Evolutionary conservation across 1,140 invertebrate genomes (phyloP).

Genomic region (Neodiprion fabricii): DNA sequence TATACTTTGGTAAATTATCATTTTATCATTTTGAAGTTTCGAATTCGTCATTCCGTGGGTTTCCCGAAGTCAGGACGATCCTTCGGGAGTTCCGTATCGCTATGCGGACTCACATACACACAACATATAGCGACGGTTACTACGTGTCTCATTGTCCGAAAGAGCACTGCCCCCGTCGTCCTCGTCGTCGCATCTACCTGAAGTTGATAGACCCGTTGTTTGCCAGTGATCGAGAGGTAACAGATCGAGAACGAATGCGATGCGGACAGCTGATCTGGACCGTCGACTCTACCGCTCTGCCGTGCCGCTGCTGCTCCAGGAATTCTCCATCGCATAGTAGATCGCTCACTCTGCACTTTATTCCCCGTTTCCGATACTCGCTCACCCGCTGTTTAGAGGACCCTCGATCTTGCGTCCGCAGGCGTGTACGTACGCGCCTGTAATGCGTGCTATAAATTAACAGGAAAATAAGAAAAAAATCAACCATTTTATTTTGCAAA

Average conservation of each 20-base stretch:
- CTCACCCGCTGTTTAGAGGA: no score
- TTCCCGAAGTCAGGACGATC: neutral
- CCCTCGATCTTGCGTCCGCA: no score
- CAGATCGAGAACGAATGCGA: slow-evolving; percentile 4
- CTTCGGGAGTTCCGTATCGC: neutral
- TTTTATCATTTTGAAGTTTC: no score
- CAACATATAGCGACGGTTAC: neutral
- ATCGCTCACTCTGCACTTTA: no score
- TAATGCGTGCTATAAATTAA: no score
- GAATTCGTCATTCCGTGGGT: neutral
- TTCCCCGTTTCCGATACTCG: no score
- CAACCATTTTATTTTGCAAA: no score
- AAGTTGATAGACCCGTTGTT: slow-evolving; percentile 5
- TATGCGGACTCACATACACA: neutral
- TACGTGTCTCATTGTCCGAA: slow-evolving; percentile 7
- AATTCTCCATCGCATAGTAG: neutral
- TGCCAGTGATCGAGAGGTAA: slow-evolving; percentile 6
- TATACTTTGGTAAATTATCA: no score
- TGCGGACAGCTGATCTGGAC: neutral
- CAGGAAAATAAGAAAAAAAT: no score
- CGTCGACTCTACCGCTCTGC: no score
- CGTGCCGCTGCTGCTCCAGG: neutral
- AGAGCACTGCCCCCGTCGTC: slow-evolving; percentile 1
- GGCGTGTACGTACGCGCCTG: no score
- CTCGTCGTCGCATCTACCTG: neutral